A percentile compares a stretch with the other conserved stretches of the same genome.
Evolutionary conservation across 2,888 invertebrate species (phyloP).

Genomic region (Ormyrus thymus): DNA sequence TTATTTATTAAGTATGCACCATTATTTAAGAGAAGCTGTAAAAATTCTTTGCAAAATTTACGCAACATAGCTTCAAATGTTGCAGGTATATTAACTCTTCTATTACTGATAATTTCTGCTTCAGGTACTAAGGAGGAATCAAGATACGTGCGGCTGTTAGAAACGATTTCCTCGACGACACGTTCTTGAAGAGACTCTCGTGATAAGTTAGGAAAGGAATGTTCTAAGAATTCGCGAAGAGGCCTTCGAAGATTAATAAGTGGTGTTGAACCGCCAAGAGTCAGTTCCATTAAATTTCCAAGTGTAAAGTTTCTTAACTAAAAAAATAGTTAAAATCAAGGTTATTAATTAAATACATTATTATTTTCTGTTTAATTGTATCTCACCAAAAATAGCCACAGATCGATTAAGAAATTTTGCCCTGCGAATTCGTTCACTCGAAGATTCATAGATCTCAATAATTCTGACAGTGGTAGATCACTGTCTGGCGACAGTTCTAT

Average conservation of each 20-base stretch:
- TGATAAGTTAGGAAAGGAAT: constrained; percentile 59
- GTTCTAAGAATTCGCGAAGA: constrained; percentile 62
- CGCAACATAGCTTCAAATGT: constrained; percentile 62
- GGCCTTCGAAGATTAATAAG: constrained; percentile 62
- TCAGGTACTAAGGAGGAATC: constrained; percentile 58
- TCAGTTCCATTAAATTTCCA: constrained; percentile 59
- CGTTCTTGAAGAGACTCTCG: constrained; percentile 57
- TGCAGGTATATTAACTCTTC: constrained; percentile 60
- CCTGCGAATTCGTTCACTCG: constrained; percentile 44
- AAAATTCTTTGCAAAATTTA: constrained; percentile 57
- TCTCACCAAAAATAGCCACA: constrained; percentile 61
- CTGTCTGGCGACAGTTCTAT: constrained; percentile 27
- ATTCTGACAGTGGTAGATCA: constrained; percentile 40
- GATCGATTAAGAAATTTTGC: constrained; percentile 60
- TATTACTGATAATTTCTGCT: constrained; percentile 49
- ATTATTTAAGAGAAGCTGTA: constrained; percentile 59
- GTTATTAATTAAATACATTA: too few relatives aligned
- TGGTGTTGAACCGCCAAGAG: constrained; percentile 58
- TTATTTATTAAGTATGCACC: constrained; percentile 52
- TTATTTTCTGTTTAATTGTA: constrained; percentile 12
- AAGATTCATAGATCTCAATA: constrained; percentile 40
- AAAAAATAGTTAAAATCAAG: constrained; percentile 15
- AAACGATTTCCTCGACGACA: constrained; percentile 60
- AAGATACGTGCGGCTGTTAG: constrained; percentile 61
- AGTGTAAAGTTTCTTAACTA: constrained; percentile 64